Percentiles rank a stretch among this genome's conserved stretches.
phyloP scores from a whole-genome alignment of 2,888 invertebrate genomes.

The Ametastegia equiseti region DNA sequence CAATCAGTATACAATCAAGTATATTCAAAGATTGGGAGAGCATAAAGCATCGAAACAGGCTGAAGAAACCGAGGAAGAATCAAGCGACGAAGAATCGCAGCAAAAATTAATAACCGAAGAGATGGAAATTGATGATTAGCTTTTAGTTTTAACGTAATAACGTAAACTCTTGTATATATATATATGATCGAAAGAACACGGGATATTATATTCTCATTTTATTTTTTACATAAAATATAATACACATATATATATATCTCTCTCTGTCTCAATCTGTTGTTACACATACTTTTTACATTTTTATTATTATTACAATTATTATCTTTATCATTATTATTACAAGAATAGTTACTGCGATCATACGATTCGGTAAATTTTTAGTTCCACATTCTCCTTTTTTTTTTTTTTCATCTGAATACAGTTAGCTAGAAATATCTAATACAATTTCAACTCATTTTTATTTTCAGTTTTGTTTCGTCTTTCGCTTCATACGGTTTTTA shows the following conservation, averaged over 20 bases:
- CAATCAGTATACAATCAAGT: conserved; percentile 90
- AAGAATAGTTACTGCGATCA: not conserved
- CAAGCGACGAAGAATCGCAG: conserved; percentile 62
- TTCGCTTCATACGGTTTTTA: not conserved
- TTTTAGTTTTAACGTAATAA: not conserved
- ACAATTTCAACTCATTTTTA: not conserved
- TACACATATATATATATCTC: not conserved
- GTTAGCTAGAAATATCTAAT: no score
- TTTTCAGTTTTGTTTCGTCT: not conserved
- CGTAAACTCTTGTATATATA: conserved; percentile 37
- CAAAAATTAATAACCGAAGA: conserved; percentile 66
- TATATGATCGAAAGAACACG: not conserved
- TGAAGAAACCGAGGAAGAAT: conserved; percentile 38
- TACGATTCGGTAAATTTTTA: not conserved
- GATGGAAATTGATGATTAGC: conserved; percentile 60
- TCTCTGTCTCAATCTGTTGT: not conserved
- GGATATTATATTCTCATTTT: conserved; percentile 27
- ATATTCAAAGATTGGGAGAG: conserved; percentile 80
- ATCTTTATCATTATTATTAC: not conserved
- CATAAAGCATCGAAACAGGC: conserved; percentile 69
- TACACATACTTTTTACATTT: not conserved
- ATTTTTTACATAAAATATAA: conserved; percentile 42
- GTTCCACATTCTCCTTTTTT: not conserved
- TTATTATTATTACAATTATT: not conserved
- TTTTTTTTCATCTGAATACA: no score